Conservation (phyloP, 2,797 vertebrate genomes). For the Anas flavirostris region DNA sequence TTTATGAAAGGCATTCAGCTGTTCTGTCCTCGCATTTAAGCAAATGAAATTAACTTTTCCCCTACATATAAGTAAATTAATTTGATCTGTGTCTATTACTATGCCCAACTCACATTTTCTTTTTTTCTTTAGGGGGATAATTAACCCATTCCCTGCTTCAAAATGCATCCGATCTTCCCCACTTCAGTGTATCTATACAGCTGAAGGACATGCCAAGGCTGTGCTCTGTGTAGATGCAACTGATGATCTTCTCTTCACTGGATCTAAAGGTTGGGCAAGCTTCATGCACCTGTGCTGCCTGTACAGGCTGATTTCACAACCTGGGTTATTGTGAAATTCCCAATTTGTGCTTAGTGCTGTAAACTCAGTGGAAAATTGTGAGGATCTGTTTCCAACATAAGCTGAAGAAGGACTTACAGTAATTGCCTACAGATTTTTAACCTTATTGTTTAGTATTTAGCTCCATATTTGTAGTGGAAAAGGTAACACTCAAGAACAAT, state of each 20-base stretch:
- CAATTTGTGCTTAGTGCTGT: background rate
- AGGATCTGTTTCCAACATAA: background rate
- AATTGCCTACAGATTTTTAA: background rate
- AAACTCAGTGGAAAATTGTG: background rate
- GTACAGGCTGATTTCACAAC: background rate
- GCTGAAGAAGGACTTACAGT: background rate
- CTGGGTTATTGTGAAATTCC: background rate
- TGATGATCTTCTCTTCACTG: slow-evolving; percentile 96
- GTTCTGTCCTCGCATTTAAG: background rate
- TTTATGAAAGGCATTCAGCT: background rate
- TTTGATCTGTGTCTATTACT: background rate
- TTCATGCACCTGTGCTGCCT: background rate
- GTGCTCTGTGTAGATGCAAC: slow-evolving; percentile 95
- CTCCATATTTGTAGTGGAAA: background rate
- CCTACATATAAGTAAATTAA: background rate
- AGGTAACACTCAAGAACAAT: background rate
- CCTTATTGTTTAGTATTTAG: background rate
- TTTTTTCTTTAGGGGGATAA: slow-evolving; percentile 86
- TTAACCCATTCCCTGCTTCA: slow-evolving; percentile 85
- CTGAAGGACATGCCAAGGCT: slow-evolving; percentile 96
- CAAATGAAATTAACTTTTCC: background rate
- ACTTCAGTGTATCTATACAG: slow-evolving; percentile 89
- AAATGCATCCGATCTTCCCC: slow-evolving; percentile 79
- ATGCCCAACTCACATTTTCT: background rate
- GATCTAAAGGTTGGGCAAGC: slow-evolving; percentile 89